Base-by-base conservation (phyloP, 2,888 invertebrate genomes). In the Trimorus sp. region DNA sequence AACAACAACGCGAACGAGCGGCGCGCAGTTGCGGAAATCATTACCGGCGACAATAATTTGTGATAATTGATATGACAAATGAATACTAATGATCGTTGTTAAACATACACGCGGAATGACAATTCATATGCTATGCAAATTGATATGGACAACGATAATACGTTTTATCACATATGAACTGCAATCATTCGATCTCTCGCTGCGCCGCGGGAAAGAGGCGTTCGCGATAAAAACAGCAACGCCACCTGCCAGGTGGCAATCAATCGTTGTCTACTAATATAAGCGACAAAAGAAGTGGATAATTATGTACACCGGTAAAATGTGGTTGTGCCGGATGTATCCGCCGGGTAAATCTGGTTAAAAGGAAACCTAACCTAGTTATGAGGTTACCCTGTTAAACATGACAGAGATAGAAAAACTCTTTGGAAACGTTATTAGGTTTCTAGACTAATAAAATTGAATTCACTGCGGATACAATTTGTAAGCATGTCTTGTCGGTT, bases 31-130 rank as follows among this genome's bases (percentile, higher is more conserved):
- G 49, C 38, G 66, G 59, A 75, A 75, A 75, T 66, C 66, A 75
- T 75, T 75, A 66, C 40, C 8, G 7, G 26, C 36, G 37, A 66
- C 66, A 59, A 75, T 59, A 75, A 75, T 75, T 58, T 59, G 59
- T 63, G 63, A 77, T 77, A 77, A 77, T 77, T 77, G 54, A 49
- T 69, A 70, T 58, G 56, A 69, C 63, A 63, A 77, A 63, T 70
- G 77, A 51, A 63, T 62, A 63, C 63, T 63, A 69, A 58, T 63
- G 36, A 62, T 58, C 51, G 36, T 45, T 56, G 69, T 62, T 69
- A 58, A 62, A 63, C 42, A 56, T 42, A 48, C 9, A 37, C 38
- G 45, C n/a, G 45, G 51, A 58, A 62, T 62, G 48, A 48, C 58
- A 63, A 40, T 62, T 36, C 12, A 16, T 26, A 63, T 56, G 58